Percentiles rank a stretch among this genome's conserved stretches.
Conservation (phyloP, 1,140 invertebrate species). For the Drosophila sturtevanti region DNA sequence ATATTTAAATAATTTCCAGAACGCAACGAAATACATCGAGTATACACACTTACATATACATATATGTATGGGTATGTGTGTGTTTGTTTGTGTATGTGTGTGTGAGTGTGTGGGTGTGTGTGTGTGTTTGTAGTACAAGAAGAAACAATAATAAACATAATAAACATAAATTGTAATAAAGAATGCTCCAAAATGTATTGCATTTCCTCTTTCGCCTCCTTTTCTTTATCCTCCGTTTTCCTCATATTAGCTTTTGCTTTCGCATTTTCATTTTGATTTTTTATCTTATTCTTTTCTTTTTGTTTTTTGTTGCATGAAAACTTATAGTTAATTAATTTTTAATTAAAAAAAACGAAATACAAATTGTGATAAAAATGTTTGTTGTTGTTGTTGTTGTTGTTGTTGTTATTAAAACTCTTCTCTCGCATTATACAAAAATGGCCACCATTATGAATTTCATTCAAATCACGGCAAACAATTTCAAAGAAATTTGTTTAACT, state of each 20-base stretch:
- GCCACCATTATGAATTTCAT: constrained; percentile 83
- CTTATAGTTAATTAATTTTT: constrained; percentile 55
- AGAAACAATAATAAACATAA: constrained; percentile 59
- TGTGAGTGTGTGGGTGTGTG: constrained; percentile 34
- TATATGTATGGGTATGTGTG: constrained; percentile 23
- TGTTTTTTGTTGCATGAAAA: constrained; percentile 42
- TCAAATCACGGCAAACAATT: constrained; percentile 82
- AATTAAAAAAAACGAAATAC: constrained; percentile 79
- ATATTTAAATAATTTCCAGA: constrained; percentile 79
- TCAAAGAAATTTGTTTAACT: constrained; percentile 70
- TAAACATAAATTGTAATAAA: constrained; percentile 52
- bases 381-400: constrained; percentile 62
- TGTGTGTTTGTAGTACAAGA: constrained; percentile 49
- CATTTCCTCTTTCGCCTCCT: constrained; percentile 21
- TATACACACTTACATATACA: constrained; percentile 37
- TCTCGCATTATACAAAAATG: constrained; percentile 75
- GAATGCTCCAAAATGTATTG: constrained; percentile 37
- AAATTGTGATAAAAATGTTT: constrained; percentile 71
- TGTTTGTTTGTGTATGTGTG: constrained; percentile 28
- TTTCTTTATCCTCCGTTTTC: background rate
- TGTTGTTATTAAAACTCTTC: background rate
- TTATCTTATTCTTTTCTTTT: constrained; percentile 31
- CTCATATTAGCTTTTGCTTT: constrained; percentile 18
- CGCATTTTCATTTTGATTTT: constrained; percentile 32
- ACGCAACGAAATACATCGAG: constrained; percentile 74